A percentile compares a stretch with the other conserved stretches of the same genome.
phyloP scores from a whole-genome alignment of 1,140 invertebrate genomes.

The Drosophila rufa region DNA sequence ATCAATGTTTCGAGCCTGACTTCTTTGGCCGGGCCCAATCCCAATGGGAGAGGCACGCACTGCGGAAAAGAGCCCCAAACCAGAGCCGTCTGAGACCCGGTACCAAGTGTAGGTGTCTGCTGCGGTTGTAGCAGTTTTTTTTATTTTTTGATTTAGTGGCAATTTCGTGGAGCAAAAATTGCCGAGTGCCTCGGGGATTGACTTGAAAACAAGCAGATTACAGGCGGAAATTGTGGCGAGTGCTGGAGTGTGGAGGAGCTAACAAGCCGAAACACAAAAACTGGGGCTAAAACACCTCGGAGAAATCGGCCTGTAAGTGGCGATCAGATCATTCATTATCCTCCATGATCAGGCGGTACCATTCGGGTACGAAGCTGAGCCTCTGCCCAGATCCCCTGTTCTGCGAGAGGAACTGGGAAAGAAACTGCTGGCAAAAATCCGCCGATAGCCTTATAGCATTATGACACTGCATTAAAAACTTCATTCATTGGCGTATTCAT shows the following conservation, averaged over 20 bases:
- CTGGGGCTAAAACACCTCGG: conserved; percentile 17
- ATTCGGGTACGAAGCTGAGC: conserved; percentile 13
- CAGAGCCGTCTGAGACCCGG: conserved; percentile 8
- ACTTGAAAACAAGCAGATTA: conserved; percentile 59
- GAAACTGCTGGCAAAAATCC: no score
- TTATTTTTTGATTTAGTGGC: conserved; percentile 74
- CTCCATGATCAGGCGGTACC: conserved; percentile 7
- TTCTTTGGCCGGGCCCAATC: not conserved
- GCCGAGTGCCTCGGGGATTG: conserved; percentile 49
- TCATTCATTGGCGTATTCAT: no score
- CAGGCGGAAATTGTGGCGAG: conserved; percentile 64
- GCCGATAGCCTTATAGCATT: no score
- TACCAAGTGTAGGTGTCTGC: conserved; percentile 48
- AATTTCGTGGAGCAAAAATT: conserved; percentile 75
- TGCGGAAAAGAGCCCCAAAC: conserved; percentile 7
- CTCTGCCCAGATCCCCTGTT: not conserved
- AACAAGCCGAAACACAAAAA: conserved; percentile 51
- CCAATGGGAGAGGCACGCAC: conserved; percentile 31
- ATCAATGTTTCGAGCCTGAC: conserved; percentile 53
- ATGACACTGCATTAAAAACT: no score
- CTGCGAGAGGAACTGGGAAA: no score
- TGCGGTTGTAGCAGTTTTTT: conserved; percentile 20
- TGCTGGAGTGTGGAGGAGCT: conserved; percentile 25
- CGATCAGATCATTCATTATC: conserved; percentile 27
- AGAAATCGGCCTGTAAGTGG: conserved; percentile 27